Base-by-base conservation (phyloP, 2,888 invertebrate genomes). In the Cactoblastis cactorum region DNA sequence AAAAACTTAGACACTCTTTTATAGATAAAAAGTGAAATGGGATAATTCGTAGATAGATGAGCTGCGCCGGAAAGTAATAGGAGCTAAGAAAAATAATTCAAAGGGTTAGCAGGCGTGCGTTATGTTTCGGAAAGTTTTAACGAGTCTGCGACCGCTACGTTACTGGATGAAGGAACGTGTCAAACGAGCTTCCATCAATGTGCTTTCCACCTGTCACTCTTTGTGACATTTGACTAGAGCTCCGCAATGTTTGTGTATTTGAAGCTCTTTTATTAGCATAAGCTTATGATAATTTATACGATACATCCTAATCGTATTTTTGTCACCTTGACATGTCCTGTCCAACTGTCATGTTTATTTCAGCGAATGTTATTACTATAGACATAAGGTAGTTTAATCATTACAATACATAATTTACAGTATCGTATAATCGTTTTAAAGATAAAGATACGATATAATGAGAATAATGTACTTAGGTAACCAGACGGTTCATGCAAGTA, bases 81-180 rank as follows among this genome's bases (percentile, higher is more conserved):
- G 63, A 62, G 62, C 64, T 56, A 65, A 62, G 67, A 70, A 71
- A 81, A 80, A 79, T 72, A 77, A 71, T 65, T 77, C 72, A 82
- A 85, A 83, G 84, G 80, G 77, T 80, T 81, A 14, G 76, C 66
- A 73, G 71, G 65, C 71, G 70, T 79, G 76, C 73, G 80, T 83
- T 75, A 76, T 78, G 80, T 83, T 83, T 77, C 67, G 71, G 71
- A 78, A 84, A 85, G 74, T 85, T 83, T 80, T 84, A 84, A 84
- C 82, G 78, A 80, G 79, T 74, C 77, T 80, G 74, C 66, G 71
- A 65, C 64, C 60, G 67, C 56, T 11, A 8, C 62, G 67, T 6
- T 9, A 9, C 52, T 56, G 55, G 53, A 62, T 67, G 69, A 61
- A 67, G 64, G 68, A 69, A 67, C 69, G 68, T 77, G 79, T 74